Conservation (phyloP, 2,113 vertebrate genomes). For the Datnioides undecimradiatus region DNA sequence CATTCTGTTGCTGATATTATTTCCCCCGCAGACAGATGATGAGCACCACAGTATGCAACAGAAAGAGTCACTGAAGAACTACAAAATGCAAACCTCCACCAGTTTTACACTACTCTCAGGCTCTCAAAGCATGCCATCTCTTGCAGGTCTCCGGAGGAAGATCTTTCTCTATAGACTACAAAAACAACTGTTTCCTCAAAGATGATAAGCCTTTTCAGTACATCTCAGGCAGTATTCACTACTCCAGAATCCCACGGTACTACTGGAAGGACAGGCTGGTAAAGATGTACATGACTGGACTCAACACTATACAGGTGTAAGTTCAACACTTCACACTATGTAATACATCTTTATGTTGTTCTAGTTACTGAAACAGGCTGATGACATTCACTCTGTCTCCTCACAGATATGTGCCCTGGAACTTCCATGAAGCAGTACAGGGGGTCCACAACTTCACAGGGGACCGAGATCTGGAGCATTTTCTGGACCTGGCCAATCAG, state of each 20-base stretch:
- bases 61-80: neutral
- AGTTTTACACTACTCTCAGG: too few species aligned
- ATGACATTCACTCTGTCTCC: neutral
- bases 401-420: conserved; percentile 95
- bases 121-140: neutral
- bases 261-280: conserved; percentile 94
- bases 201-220: conserved; percentile 91
- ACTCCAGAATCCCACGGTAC: conserved; percentile 88
- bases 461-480: conserved; percentile 89
- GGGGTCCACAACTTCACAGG: conserved; percentile 90
- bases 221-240: conserved; percentile 95
- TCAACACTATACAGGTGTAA: conserved; percentile 93
- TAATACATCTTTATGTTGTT: neutral
- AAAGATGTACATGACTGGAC: conserved; percentile 95
- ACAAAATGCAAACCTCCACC: neutral
- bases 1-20: neutral
- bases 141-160: conserved; percentile 72
- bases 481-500: conserved; percentile 90
- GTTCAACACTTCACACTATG: conserved; percentile 41
- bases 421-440: conserved; percentile 90
- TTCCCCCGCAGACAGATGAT: neutral
- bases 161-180: conserved; percentile 90
- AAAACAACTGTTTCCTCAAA: conserved; percentile 88
- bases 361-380: neutral
- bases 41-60: neutral